phyloP scores from a whole-genome alignment of 2,888 invertebrate species.

The Theretra japonica region DNA sequence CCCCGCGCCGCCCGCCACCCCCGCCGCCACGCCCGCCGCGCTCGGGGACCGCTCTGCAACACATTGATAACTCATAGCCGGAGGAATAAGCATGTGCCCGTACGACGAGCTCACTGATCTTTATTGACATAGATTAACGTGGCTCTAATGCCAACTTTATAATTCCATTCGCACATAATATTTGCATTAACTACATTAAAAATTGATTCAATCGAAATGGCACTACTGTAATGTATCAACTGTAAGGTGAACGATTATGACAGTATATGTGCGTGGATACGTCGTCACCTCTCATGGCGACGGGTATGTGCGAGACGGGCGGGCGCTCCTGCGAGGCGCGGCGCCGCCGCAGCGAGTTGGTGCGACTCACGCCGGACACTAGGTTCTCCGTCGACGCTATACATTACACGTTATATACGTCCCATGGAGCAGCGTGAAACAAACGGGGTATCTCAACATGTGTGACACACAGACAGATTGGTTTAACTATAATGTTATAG shows the following conservation, averaged over 20 bases:
- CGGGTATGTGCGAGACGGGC: constrained; percentile 77
- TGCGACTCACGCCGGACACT: constrained; percentile 66
- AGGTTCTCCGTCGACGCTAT: constrained; percentile 76
- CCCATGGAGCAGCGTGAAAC: constrained; percentile 21
- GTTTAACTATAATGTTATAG: background rate
- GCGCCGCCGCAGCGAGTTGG: constrained; percentile 66
- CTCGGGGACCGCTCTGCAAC: constrained; percentile 60
- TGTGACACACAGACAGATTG: background rate
- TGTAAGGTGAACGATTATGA: background rate
- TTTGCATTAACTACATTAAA: no score
- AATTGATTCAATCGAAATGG: no score
- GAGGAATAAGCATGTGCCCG: no score
- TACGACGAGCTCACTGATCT: no score
- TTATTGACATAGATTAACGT: no score
- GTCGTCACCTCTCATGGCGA: constrained; percentile 71
- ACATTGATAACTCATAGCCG: no score
- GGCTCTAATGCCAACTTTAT: no score
- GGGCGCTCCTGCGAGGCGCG: constrained; percentile 78
- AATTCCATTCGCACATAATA: no score
- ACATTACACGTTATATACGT: constrained; percentile 27
- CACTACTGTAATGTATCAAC: no score
- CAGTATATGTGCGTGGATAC: background rate
- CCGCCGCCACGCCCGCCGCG: constrained; percentile 26
- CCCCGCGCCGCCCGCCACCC: constrained; percentile 53
- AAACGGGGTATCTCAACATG: background rate